phyloP scores from a whole-genome alignment of 2,888 invertebrate species.

The Campoplex capitator region DNA sequence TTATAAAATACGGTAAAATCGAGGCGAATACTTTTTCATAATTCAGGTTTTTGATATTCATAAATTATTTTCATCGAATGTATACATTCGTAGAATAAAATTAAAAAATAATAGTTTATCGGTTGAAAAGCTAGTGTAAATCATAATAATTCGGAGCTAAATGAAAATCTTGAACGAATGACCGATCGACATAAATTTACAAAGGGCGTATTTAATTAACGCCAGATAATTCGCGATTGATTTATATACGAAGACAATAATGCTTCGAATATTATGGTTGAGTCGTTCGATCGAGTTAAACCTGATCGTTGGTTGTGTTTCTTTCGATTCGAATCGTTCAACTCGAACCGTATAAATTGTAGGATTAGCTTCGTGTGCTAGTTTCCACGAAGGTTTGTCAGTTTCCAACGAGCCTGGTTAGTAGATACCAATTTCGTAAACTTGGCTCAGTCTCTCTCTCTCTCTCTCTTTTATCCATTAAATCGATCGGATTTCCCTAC shows the following conservation, averaged over 20 bases:
- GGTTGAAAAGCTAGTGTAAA: neutral
- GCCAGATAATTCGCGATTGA: neutral
- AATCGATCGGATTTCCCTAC: constrained; percentile 59
- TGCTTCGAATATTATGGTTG: neutral
- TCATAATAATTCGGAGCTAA: neutral
- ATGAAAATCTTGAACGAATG: neutral
- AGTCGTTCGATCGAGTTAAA: constrained; percentile 2
- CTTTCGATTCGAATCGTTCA: constrained; percentile 5
- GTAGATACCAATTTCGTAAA: constrained; percentile 63
- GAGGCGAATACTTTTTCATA: neutral
- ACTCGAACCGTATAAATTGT: constrained; percentile 31
- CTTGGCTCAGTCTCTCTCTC: constrained; percentile 38
- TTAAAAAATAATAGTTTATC: neutral
- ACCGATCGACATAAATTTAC: neutral
- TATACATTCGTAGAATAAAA: neutral
- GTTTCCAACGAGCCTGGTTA: constrained; percentile 42
- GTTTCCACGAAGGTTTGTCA: constrained; percentile 57
- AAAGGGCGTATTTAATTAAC: neutral
- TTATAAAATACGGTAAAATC: neutral
- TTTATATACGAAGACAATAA: neutral
- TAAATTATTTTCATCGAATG: neutral
- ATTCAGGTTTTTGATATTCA: neutral
- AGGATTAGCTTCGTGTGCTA: constrained; percentile 58
- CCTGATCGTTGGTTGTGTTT: neutral
- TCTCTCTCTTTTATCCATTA: constrained; percentile 46